A percentile compares a stretch with the other conserved stretches of the same genome.
phyloP scores from a whole-genome alignment of 2,113 vertebrate genomes.

The Bubo scandiacus region DNA sequence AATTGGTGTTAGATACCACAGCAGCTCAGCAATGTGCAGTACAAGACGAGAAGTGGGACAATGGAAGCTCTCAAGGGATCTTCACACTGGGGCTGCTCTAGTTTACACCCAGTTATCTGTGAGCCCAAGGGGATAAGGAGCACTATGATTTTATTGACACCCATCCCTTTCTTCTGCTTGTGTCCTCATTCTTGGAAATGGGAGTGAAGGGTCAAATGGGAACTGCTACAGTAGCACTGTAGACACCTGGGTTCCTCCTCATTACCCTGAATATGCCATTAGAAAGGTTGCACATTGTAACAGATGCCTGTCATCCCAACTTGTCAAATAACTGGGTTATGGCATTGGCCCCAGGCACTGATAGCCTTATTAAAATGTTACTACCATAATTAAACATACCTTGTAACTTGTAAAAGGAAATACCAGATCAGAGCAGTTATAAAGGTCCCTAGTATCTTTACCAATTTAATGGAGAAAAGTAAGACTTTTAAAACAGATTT shows the following conservation, averaged over 20 bases:
- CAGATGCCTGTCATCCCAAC: neutral
- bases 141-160: neutral
- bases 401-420: neutral
- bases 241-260: neutral
- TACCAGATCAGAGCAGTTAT: neutral
- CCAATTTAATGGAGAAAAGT: neutral
- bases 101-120: neutral
- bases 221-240: neutral
- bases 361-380: slow-evolving; percentile 26
- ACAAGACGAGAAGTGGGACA: neutral
- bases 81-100: neutral
- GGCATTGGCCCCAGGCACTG: neutral
- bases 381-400: neutral
- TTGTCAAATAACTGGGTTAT: neutral
- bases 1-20: neutral
- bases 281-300: neutral
- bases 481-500: neutral
- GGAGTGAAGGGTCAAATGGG: neutral
- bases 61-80: neutral
- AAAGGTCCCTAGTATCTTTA: neutral
- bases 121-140: neutral
- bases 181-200: neutral
- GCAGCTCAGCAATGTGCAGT: neutral
- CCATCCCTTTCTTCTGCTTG: neutral
- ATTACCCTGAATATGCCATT: neutral